Conservation (phyloP, 2,113 vertebrate genomes). For the Cyphomyrus plagiostoma region DNA sequence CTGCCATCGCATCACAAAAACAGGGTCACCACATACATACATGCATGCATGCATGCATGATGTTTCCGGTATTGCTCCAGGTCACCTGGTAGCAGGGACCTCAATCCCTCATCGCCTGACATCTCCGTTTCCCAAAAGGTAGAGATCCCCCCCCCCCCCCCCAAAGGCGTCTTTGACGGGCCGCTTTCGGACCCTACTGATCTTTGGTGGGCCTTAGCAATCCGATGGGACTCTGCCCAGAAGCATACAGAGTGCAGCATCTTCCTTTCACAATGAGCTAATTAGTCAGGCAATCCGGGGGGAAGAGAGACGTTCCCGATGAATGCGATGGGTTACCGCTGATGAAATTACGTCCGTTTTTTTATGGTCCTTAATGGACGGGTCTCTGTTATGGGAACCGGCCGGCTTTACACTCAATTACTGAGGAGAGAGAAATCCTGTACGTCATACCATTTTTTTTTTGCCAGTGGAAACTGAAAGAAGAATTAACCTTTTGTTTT, state of each 20-base stretch:
- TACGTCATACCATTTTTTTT: neutral
- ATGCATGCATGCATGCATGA: no score
- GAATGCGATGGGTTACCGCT: neutral
- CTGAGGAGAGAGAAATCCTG: neutral
- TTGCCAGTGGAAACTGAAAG: neutral
- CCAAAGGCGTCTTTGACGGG: neutral
- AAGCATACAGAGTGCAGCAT: no score
- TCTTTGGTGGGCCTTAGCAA: neutral
- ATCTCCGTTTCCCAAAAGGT: neutral
- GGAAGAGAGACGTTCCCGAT: neutral
- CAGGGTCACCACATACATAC: neutral
- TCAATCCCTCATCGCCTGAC: neutral
- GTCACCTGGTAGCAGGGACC: neutral
- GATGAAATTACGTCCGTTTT: neutral
- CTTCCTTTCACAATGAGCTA: neutral
- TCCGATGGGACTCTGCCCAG: rapidly evolving
- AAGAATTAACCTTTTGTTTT: neutral
- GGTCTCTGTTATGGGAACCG: neutral
- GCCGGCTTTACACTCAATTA: neutral
- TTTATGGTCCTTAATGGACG: constrained; percentile 4
- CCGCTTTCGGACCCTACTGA: neutral
- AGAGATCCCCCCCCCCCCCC: neutral
- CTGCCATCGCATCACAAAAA: neutral
- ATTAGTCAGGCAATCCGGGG: neutral
- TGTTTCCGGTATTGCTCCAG: neutral